These are phyloP conservation scores for Oceanites oceanicus DNA, from an alignment of 2,113 vertebrate species.

Conservation along the genomic window DNA sequence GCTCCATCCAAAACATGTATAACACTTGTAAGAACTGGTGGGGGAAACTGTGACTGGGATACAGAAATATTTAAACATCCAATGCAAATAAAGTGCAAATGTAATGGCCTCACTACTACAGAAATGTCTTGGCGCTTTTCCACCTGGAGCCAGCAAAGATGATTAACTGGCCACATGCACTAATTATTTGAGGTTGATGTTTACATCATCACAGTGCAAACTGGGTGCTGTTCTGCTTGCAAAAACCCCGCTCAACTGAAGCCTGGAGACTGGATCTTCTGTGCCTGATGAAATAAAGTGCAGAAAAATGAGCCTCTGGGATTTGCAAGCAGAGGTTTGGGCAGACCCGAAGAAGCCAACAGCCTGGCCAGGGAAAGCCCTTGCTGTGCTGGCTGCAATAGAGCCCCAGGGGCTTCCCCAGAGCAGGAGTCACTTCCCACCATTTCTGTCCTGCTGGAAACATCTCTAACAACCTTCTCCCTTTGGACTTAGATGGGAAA, in stretches of 20 bases:
- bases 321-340: not conserved
- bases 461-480: not conserved
- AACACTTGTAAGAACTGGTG: not conserved
- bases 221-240: not conserved
- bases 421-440: not conserved
- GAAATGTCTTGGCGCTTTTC: not conserved
- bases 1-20: not conserved
- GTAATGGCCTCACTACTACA: conserved; percentile 7
- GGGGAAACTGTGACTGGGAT: not conserved
- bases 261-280: not conserved
- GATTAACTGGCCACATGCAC: conserved; percentile 13
- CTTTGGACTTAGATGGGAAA: not conserved
- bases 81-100: conserved; percentile 24
- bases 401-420: not conserved
- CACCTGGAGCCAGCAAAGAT: not conserved
- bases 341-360: not conserved
- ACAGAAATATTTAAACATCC: conserved; percentile 42
- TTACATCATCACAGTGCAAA: not conserved
- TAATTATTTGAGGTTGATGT: not conserved
- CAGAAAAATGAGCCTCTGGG: not conserved
- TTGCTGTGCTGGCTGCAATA: not conserved
- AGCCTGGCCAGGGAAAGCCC: not conserved
- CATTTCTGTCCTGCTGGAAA: not conserved
- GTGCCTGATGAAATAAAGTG: not conserved
- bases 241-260: not conserved